Conservation (phyloP, 2,888 invertebrate species). For the Priocnemis perturbator region DNA sequence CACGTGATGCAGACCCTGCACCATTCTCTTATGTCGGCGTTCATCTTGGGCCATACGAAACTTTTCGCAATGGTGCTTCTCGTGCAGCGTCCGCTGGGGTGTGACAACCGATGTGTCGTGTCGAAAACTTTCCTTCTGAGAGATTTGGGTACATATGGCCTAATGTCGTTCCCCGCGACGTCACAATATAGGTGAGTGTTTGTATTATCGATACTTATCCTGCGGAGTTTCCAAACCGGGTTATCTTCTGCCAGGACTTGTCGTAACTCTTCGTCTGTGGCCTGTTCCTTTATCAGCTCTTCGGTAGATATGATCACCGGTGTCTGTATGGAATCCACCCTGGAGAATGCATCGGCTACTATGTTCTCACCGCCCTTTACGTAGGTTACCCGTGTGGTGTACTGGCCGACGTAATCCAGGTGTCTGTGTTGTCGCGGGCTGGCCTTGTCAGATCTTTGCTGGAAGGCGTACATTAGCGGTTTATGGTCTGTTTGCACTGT, state of each 20-base stretch:
- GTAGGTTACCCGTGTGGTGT: slow-evolving; percentile 27
- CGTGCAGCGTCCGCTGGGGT: background rate
- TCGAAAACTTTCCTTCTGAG: background rate
- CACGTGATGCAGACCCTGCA: background rate
- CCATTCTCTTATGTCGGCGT: background rate
- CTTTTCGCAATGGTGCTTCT: background rate
- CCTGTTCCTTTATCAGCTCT: slow-evolving; percentile 26
- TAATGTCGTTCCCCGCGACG: slow-evolving; percentile 4
- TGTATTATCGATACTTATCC: too few relatives aligned
- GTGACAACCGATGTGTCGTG: background rate
- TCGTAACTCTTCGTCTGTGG: slow-evolving; percentile 26
- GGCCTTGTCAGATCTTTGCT: slow-evolving; percentile 33
- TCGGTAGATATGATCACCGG: slow-evolving; percentile 21
- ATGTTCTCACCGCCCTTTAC: slow-evolving; percentile 39
- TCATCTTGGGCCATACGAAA: slow-evolving; percentile 3
- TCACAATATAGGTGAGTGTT: background rate
- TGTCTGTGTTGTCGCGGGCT: slow-evolving; percentile 46
- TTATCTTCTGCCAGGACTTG: slow-evolving; percentile 5
- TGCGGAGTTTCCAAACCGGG: too few relatives aligned
- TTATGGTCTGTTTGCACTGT: slow-evolving; percentile 19
- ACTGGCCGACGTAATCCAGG: slow-evolving; percentile 49
- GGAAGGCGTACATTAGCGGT: slow-evolving; percentile 22
- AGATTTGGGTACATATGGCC: slow-evolving; percentile 11
- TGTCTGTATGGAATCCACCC: slow-evolving; percentile 40
- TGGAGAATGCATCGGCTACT: slow-evolving; percentile 52